These are phyloP conservation scores for Onthophagus sagittarius DNA, from an alignment of 2,888 invertebrate species.

Conservation along the genomic window DNA sequence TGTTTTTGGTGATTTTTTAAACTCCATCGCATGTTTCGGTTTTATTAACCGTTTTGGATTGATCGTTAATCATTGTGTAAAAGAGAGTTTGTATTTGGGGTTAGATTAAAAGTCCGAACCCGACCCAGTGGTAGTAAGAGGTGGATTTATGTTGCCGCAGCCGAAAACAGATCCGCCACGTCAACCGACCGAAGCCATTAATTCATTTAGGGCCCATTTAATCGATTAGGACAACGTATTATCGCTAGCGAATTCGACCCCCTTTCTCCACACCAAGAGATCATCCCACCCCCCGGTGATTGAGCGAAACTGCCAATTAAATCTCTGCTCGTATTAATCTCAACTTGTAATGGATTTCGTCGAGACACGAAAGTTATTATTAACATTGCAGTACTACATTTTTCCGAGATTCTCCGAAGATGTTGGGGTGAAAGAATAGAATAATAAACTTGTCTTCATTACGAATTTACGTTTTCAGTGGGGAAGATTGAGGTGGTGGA, in stretches of 20 bases:
- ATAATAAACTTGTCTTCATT: background rate
- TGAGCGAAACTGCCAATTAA: background rate
- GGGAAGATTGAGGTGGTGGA: background rate
- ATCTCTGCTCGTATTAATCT: background rate
- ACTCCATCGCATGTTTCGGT: too few species aligned
- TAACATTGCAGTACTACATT: background rate
- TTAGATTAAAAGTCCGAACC: background rate
- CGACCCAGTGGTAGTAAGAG: background rate
- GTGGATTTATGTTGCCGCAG: background rate
- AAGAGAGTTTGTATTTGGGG: background rate
- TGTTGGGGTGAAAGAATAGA: too few species aligned
- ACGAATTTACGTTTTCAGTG: background rate
- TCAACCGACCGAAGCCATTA: constrained; percentile 3
- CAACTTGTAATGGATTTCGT: background rate
- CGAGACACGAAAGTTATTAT: background rate
- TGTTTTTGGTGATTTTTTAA: too few species aligned
- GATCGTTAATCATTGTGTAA: background rate
- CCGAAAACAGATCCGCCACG: constrained; percentile 6
- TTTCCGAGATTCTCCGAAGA: too few species aligned
- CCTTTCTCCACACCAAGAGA: background rate
- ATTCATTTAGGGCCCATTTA: constrained; percentile 10
- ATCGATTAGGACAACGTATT: background rate
- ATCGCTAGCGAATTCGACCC: background rate
- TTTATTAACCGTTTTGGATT: background rate
- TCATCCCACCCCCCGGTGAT: background rate